Conservation (phyloP, 2,113 vertebrate genomes). For the Thalassoma bifasciatum region DNA sequence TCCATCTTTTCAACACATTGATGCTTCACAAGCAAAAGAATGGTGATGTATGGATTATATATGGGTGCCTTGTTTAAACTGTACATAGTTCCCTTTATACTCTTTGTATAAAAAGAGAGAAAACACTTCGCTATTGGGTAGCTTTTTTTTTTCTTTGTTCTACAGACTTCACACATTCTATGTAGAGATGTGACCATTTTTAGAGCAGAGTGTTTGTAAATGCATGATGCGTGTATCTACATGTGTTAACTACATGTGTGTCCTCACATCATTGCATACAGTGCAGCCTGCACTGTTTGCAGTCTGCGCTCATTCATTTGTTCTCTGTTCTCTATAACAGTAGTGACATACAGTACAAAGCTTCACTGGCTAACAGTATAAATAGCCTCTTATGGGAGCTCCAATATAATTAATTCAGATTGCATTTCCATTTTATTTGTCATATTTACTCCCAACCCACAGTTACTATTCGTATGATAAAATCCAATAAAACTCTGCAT, state of each 20-base stretch:
- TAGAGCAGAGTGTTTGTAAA: neutral
- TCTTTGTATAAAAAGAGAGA: no score
- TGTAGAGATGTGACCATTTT: neutral
- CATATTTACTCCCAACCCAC: constrained; percentile 28
- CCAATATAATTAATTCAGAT: constrained; percentile 19
- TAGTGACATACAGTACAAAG: neutral
- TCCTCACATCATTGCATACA: neutral
- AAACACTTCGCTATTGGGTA: no score
- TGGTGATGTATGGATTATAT: no score
- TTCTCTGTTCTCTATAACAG: neutral
- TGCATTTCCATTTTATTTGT: constrained; percentile 46
- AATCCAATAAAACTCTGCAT: constrained; percentile 32
- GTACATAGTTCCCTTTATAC: no score
- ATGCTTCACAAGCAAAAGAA: no score
- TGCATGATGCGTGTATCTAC: neutral
- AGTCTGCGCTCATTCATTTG: neutral
- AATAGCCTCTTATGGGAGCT: constrained; percentile 24
- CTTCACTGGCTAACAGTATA: constrained; percentile 8
- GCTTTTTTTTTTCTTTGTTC: no score
- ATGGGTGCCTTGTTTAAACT: no score
- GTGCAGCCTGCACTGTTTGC: neutral
- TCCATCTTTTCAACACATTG: no score
- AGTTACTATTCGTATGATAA: constrained; percentile 15
- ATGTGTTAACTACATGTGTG: neutral
- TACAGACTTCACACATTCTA: no score